phyloP scores from a whole-genome alignment of 1,140 invertebrate genomes.

The Harlomillsia oculata region DNA sequence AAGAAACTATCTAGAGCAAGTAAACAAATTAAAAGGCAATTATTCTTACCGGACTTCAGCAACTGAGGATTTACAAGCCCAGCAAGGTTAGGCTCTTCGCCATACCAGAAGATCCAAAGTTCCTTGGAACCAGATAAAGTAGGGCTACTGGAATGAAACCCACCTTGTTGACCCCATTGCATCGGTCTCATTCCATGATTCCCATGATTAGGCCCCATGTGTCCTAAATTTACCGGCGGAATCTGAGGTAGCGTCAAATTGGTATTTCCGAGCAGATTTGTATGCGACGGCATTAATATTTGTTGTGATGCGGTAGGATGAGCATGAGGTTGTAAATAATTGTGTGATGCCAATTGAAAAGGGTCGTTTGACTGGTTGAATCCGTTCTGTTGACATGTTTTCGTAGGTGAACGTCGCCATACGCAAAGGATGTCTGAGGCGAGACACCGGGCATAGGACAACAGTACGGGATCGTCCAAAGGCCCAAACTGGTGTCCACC shows the following conservation, averaged over 20 bases:
- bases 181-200: slow-evolving; percentile 24
- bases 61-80: slow-evolving; percentile 70
- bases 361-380: slow-evolving; percentile 50
- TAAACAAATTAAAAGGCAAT: neutral
- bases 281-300: slow-evolving; percentile 17
- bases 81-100: slow-evolving; percentile 50
- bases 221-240: slow-evolving; percentile 9
- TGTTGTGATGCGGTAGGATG: slow-evolving; percentile 8
- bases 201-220: slow-evolving; percentile 14
- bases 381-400: slow-evolving; percentile 42
- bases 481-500: slow-evolving; percentile 51
- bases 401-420: slow-evolving; percentile 61
- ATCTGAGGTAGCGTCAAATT: too few relatives aligned
- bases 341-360: slow-evolving; percentile 50
- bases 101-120: slow-evolving; percentile 99
- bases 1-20: too few relatives aligned
- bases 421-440: slow-evolving; percentile 90
- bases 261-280: slow-evolving; percentile 31
- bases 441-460: slow-evolving; percentile 85
- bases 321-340: slow-evolving; percentile 28
- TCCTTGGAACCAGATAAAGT: slow-evolving; percentile 61
- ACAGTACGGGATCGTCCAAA: slow-evolving; percentile 84
- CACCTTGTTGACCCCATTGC: neutral
- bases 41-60: slow-evolving; percentile 59
- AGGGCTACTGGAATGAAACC: slow-evolving; percentile 18